Conservation (phyloP, 2,888 invertebrate genomes). For the Cephus pulcher region DNA sequence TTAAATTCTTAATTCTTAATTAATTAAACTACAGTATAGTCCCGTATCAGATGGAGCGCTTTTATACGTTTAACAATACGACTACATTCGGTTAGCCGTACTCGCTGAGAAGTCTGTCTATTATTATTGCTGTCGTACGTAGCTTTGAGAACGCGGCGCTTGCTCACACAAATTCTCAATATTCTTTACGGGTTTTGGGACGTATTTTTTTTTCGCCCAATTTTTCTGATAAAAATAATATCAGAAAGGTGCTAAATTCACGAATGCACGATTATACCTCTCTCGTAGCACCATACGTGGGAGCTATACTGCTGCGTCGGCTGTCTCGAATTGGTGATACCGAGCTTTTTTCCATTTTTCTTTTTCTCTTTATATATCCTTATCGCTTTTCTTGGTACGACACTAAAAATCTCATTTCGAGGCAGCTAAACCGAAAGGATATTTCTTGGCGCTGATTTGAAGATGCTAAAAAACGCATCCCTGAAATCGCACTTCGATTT, state of each 20-base stretch:
- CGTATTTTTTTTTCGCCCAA: not conserved
- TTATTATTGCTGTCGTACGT: conserved; percentile 8
- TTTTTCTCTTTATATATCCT: conserved; percentile 11
- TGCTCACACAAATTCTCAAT: not conserved
- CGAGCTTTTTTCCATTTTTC: not conserved
- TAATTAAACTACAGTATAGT: conserved; percentile 45
- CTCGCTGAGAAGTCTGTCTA: not conserved
- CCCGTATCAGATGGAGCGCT: conserved; percentile 32
- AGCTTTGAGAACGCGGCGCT: not conserved
- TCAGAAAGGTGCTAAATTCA: not conserved
- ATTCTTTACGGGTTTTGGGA: not conserved
- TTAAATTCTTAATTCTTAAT: conserved; percentile 25
- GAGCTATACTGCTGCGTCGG: not conserved
- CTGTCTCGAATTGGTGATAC: not conserved
- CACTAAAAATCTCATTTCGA: not conserved
- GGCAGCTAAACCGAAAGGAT: not conserved
- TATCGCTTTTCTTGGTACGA: not conserved
- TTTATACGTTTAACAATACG: not conserved
- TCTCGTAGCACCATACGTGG: not conserved
- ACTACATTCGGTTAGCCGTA: not conserved
- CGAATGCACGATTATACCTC: not conserved
- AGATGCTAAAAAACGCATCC: not conserved
- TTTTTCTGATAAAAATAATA: not conserved
- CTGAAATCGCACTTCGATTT: not conserved
- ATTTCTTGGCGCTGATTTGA: not conserved